Percentiles rank a stretch among this genome's conserved stretches.
Evolutionary conservation across 2,113 vertebrate genomes (phyloP).

Genomic region (Neodontobutis hainanensis): DNA sequence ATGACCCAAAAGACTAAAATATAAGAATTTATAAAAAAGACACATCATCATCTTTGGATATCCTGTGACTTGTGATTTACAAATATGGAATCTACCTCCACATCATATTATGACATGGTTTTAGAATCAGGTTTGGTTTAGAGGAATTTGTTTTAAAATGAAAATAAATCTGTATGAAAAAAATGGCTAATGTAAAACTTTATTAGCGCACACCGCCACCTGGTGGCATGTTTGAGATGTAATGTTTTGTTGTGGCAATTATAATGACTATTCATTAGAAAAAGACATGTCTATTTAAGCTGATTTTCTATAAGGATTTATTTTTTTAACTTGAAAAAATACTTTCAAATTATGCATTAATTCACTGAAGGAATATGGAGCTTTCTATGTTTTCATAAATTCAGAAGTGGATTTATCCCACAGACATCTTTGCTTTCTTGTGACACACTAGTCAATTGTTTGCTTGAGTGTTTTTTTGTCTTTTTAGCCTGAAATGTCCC

Average conservation of each 20-base stretch:
- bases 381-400: background rate
- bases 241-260: background rate
- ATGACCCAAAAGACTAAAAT: conserved; percentile 9
- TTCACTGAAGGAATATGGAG: background rate
- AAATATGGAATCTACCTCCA: too few species aligned
- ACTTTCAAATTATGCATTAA: too few species aligned
- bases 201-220: conserved; percentile 44
- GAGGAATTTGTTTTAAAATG: background rate
- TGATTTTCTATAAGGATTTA: background rate
- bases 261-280: background rate
- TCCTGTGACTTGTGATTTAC: background rate
- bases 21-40: conserved; percentile 28
- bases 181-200: conserved; percentile 4
- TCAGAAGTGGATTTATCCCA: conserved; percentile 14
- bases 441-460: conserved; percentile 19
- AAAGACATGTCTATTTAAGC: background rate
- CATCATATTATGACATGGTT: too few species aligned
- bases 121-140: too few species aligned
- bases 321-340: background rate
- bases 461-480: conserved; percentile 24
- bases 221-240: conserved; percentile 23
- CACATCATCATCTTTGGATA: conserved; percentile 1
- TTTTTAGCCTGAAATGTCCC: background rate
- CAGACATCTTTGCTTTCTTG: conserved; percentile 36
- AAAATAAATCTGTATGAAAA: background rate